Evolutionary conservation across 1,140 invertebrate species (phyloP).

Genomic region (Lepidurus arcticus): DNA sequence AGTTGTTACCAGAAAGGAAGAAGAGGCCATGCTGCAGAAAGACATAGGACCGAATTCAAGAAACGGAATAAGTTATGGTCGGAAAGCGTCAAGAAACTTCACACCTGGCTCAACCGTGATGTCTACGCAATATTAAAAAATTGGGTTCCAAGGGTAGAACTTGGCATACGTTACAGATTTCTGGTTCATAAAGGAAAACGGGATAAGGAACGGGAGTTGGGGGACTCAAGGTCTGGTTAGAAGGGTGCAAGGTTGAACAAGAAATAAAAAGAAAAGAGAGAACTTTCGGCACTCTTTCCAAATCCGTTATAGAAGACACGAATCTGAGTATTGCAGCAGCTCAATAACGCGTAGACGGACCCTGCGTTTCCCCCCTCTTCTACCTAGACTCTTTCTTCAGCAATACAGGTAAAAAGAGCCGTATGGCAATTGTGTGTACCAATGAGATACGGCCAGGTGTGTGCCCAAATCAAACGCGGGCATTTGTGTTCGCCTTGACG

Average conservation of each 20-base stretch:
- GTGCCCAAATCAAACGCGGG: not conserved
- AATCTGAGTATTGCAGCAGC: not conserved
- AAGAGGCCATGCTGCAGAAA: no score
- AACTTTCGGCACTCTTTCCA: not conserved
- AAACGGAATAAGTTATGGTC: not conserved
- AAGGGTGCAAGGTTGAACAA: not conserved
- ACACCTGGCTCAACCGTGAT: not conserved
- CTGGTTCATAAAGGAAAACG: not conserved
- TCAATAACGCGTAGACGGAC: not conserved
- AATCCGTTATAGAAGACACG: not conserved
- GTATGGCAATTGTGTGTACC: not conserved
- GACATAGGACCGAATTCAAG: no score
- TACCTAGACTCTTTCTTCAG: not conserved
- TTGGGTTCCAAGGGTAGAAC: not conserved
- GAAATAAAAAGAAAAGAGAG: not conserved
- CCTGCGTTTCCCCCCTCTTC: not conserved
- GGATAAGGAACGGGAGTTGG: no score
- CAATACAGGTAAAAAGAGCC: not conserved
- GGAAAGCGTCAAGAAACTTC: conserved; percentile 4
- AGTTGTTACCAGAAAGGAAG: no score
- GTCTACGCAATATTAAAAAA: not conserved
- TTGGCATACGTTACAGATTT: not conserved
- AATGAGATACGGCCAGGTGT: conserved; percentile 3
- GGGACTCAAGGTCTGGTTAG: not conserved
- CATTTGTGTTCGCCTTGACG: not conserved